Evolutionary conservation across 2,797 vertebrate species (phyloP).

Genomic region (Tragopan temminckii): DNA sequence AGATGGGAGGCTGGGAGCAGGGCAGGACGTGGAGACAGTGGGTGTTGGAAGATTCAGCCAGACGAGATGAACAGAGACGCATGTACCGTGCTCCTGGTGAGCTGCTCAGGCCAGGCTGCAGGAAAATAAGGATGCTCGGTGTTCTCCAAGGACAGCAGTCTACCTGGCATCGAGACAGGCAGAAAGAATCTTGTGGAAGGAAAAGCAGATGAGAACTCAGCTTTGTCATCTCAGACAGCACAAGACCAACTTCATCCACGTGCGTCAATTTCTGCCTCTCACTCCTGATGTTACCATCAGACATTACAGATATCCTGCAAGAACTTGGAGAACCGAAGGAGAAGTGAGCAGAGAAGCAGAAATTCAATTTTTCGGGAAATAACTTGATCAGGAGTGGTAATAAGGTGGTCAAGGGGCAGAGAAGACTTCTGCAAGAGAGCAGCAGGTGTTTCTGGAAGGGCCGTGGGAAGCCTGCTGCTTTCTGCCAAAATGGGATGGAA

Average conservation of each 20-base stretch:
- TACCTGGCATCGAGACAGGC: background rate
- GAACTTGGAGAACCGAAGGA: background rate
- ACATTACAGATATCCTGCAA: background rate
- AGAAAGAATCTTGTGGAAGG: background rate
- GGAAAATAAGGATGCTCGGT: background rate
- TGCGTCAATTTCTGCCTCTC: background rate
- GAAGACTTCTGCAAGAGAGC: background rate
- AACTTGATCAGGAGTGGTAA: background rate
- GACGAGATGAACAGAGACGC: background rate
- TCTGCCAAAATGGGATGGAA: accelerated
- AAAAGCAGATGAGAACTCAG: background rate
- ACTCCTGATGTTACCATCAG: background rate
- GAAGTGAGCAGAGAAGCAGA: background rate
- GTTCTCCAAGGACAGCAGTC: background rate
- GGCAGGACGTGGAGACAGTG: background rate
- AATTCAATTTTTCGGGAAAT: background rate
- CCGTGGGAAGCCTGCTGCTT: background rate
- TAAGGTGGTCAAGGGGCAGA: background rate
- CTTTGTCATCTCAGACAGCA: background rate
- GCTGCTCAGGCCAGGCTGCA: background rate
- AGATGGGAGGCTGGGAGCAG: constrained; percentile 37
- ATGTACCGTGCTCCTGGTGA: accelerated
- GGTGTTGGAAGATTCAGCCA: background rate
- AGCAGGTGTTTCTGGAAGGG: background rate
- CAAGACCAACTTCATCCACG: background rate